phyloP scores from a whole-genome alignment of 2,113 vertebrate genomes.

The Calonectris borealis region DNA sequence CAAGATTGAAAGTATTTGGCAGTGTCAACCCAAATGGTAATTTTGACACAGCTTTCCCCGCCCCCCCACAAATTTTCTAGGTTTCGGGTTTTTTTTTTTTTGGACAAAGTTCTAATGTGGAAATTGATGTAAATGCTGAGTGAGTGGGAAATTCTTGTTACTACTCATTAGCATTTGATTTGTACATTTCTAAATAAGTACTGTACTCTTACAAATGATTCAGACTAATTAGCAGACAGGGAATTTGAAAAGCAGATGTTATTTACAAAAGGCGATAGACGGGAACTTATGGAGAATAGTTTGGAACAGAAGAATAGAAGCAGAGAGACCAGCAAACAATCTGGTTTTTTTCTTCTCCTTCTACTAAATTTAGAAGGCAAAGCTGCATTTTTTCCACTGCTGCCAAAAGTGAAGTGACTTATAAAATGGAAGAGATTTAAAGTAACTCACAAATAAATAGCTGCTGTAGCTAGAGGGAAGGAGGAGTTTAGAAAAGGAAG shows the following conservation, averaged over 20 bases:
- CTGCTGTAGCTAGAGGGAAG: conserved; percentile 35
- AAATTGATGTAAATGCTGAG: conserved; percentile 21
- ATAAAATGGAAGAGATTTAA: conserved; percentile 59
- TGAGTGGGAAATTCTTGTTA: conserved; percentile 27
- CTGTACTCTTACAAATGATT: background rate
- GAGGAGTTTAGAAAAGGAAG: conserved; percentile 17
- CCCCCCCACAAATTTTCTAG: background rate
- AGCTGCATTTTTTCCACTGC: conserved; percentile 27
- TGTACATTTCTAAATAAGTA: conserved; percentile 25
- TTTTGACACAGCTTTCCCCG: background rate
- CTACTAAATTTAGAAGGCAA: conserved; percentile 57
- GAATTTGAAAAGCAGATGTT: conserved; percentile 65
- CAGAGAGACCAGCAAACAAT: conserved; percentile 49
- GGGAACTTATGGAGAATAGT: conserved; percentile 51
- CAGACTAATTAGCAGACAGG: conserved; percentile 50
- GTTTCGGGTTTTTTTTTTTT: background rate
- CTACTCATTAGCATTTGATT: conserved; percentile 47
- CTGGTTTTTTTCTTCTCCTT: background rate
- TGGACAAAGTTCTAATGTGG: background rate
- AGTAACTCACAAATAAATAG: conserved; percentile 59
- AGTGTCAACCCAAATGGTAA: background rate
- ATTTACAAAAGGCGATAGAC: conserved; percentile 52
- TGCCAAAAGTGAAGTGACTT: conserved; percentile 55
- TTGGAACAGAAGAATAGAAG: conserved; percentile 50
- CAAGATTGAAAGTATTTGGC: background rate